Evolutionary conservation across 2,797 vertebrate genomes (phyloP).

Genomic region (Lacerta agilis): DNA sequence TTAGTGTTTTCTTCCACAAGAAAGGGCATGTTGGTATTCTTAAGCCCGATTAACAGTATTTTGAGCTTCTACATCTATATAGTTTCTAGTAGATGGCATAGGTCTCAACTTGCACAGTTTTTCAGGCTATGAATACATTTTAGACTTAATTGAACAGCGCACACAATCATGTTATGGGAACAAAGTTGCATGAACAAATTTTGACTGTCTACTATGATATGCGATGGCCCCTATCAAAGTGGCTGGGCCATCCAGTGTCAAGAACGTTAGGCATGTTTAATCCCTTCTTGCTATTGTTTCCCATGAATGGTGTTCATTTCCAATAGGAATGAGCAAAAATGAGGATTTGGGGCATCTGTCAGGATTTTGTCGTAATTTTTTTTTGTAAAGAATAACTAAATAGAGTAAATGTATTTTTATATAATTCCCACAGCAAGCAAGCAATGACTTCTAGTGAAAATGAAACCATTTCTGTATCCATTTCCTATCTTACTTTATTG

Average conservation of each 20-base stretch:
- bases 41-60: not conserved
- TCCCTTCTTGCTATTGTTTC: not conserved
- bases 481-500: not conserved
- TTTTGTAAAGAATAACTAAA: no score
- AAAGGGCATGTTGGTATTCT: not conserved
- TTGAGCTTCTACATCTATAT: not conserved
- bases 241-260: not conserved
- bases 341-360: not conserved
- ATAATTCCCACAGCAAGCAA: not conserved
- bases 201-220: not conserved
- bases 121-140: not conserved
- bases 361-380: not conserved
- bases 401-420: no score
- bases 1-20: not conserved
- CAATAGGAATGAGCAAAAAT: not conserved
- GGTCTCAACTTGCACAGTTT: not conserved
- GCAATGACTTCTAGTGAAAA: not conserved
- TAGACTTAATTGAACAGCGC: no score
- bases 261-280: not conserved
- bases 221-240: not conserved
- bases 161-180: not conserved
- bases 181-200: not conserved
- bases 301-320: not conserved
- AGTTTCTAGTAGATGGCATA: not conserved
- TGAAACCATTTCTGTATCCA: not conserved